A percentile compares a stretch with the other conserved stretches of the same genome.
Conservation (phyloP, 2,888 invertebrate species). For the Elmis aenea region DNA sequence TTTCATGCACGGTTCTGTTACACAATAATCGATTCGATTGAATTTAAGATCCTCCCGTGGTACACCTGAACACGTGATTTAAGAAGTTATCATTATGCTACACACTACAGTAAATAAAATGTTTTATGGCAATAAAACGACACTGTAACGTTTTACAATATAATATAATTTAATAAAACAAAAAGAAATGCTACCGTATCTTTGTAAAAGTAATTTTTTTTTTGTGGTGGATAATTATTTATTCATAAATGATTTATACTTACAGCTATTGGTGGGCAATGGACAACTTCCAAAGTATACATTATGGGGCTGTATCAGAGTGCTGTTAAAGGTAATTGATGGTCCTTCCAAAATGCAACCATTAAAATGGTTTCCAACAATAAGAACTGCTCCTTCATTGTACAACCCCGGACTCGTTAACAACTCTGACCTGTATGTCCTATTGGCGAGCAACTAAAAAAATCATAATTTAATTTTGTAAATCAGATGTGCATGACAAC, state of each 20-base stretch:
- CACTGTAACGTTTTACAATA: too few species aligned
- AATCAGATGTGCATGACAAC: too few species aligned
- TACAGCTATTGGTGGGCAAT: constrained; percentile 66
- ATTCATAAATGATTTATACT: too few species aligned
- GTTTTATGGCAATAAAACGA: too few species aligned
- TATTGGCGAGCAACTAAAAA: constrained; percentile 67
- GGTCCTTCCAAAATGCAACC: constrained; percentile 85
- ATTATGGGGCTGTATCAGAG: constrained; percentile 59
- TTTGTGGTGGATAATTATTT: too few species aligned
- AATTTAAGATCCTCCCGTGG: constrained; percentile 54
- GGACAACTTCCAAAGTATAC: constrained; percentile 75
- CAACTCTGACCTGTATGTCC: constrained; percentile 71
- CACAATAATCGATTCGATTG: constrained; percentile 61
- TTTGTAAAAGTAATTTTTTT: too few species aligned
- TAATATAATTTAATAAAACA: too few species aligned
- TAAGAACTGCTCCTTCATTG: constrained; percentile 66
- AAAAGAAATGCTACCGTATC: too few species aligned
- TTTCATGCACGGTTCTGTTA: constrained; percentile 76
- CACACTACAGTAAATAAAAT: too few species aligned
- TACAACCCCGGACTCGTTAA: constrained; percentile 67
- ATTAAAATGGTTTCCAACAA: constrained; percentile 75
- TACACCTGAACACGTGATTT: constrained; percentile 48
- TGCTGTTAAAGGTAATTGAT: constrained; percentile 70
- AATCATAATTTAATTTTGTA: constrained; percentile 7
- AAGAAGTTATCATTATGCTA: too few species aligned